Percentiles rank a stretch among this genome's conserved stretches.
Conservation (phyloP, 2,888 invertebrate species). For the Mesorhabditis belari region DNA sequence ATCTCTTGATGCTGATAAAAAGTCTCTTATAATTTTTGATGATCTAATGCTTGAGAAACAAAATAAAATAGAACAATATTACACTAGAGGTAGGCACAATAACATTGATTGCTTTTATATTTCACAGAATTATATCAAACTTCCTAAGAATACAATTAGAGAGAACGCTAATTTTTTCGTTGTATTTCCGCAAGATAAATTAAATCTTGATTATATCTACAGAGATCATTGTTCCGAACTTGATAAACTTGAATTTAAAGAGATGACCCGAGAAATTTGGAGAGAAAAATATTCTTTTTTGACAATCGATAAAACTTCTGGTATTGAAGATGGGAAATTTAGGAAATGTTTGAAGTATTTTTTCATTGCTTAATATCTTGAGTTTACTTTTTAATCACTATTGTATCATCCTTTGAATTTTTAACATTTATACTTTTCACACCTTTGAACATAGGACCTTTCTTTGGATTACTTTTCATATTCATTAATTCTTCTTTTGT, state of each 20-base stretch:
- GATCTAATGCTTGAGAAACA: constrained; percentile 26
- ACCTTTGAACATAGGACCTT: constrained; percentile 7
- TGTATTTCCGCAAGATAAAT: constrained; percentile 27
- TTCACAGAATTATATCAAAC: constrained; percentile 28
- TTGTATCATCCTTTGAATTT: constrained; percentile 1
- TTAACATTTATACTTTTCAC: constrained; percentile 5
- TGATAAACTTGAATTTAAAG: constrained; percentile 18
- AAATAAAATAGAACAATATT: constrained; percentile 37
- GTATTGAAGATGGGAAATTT: constrained; percentile 11
- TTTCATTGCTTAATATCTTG: too few relatives aligned
- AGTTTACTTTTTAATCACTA: too few relatives aligned
- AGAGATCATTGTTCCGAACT: constrained; percentile 19
- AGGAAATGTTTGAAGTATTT: constrained; percentile 19
- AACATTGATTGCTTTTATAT: constrained; percentile 29
- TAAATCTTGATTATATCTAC: constrained; percentile 23
- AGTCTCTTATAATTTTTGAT: constrained; percentile 30
- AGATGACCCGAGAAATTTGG: constrained; percentile 11
- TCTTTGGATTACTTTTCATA: constrained; percentile 11
- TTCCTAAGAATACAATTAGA: constrained; percentile 31
- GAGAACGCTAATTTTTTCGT: constrained; percentile 32
- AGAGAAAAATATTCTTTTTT: constrained; percentile 17
- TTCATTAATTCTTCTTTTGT: constrained; percentile 10
- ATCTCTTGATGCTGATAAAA: constrained; percentile 20
- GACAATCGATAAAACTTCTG: constrained; percentile 21
- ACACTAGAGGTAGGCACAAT: constrained; percentile 24